Conservation (phyloP, 1,140 invertebrate species). For the Dendrolimus punctatus region DNA sequence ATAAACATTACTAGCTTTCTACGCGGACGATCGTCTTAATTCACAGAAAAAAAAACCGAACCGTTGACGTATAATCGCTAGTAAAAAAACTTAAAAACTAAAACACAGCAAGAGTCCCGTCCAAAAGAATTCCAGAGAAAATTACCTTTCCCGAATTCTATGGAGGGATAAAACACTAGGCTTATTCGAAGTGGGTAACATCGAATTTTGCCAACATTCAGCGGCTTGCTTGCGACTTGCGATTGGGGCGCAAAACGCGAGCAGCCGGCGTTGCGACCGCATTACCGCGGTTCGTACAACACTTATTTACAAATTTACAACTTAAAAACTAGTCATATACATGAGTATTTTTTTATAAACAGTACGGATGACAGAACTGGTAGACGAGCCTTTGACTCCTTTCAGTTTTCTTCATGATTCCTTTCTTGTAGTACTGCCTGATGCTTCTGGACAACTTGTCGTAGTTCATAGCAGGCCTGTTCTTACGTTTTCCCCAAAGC, state of each 20-base stretch:
- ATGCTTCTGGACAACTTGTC: conserved; percentile 98
- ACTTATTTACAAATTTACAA: conserved; percentile 63
- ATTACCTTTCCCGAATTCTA: conserved; percentile 67
- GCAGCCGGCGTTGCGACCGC: conserved; percentile 46
- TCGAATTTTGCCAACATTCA: conserved; percentile 33
- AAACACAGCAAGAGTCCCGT: conserved; percentile 42
- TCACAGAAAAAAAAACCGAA: conserved; percentile 24
- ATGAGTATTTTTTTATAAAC: conserved; percentile 74
- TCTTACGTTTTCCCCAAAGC: conserved; percentile 97
- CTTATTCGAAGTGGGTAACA: conserved; percentile 24
- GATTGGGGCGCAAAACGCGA: conserved; percentile 37
- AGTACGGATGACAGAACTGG: conserved; percentile 97
- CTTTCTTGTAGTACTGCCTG: conserved; percentile 99
- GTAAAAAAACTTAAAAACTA: conserved; percentile 58
- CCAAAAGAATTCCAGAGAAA: conserved; percentile 63
- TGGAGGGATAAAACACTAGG: conserved; percentile 38
- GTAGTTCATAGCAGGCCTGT: conserved; percentile 99
- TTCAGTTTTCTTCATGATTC: conserved; percentile 99
- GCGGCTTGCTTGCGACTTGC: conserved; percentile 45
- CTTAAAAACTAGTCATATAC: conserved; percentile 42
- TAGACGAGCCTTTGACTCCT: conserved; percentile 98
- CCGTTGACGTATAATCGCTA: conserved; percentile 43
- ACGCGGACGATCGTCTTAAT: conserved; percentile 23
- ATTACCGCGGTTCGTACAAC: conserved; percentile 60
- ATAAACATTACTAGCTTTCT: conserved; percentile 84